Evolutionary conservation across 2,888 invertebrate species (phyloP).

Genomic region (Aphidoletes aphidimyza): DNA sequence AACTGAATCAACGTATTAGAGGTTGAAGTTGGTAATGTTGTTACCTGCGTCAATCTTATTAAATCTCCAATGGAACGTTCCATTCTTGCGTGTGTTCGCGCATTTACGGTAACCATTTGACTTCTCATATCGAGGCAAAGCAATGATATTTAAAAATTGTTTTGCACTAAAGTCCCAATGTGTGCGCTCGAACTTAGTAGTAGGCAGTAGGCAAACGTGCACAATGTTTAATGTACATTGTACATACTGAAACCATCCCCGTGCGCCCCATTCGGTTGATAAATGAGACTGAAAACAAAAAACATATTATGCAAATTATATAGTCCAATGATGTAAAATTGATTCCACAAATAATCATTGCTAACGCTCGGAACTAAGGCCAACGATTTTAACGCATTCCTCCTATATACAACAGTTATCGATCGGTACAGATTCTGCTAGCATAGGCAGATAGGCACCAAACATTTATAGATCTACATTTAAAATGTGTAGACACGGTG

Average conservation of each 20-base stretch:
- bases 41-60: slow-evolving; percentile 9
- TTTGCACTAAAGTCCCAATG: background rate
- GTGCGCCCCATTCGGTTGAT: background rate
- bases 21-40: background rate
- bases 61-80: background rate
- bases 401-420: too few species aligned
- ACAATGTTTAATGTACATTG: too few species aligned
- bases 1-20: background rate
- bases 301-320: slow-evolving; percentile 29
- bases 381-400: too few species aligned
- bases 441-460: too few species aligned
- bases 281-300: slow-evolving; percentile 36
- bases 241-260: too few species aligned
- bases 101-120: background rate
- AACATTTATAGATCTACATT: background rate
- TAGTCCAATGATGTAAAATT: slow-evolving; percentile 19
- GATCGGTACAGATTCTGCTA: too few species aligned
- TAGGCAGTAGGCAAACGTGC: too few species aligned
- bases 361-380: too few species aligned
- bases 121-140: background rate
- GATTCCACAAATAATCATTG: background rate
- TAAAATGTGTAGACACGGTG: background rate
- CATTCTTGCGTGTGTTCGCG: background rate
- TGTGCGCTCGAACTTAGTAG: too few species aligned
- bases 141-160: background rate